Percentiles rank a stretch among this genome's conserved stretches.
Conservation (phyloP, 2,797 vertebrate species). For the Tragopan temminckii region DNA sequence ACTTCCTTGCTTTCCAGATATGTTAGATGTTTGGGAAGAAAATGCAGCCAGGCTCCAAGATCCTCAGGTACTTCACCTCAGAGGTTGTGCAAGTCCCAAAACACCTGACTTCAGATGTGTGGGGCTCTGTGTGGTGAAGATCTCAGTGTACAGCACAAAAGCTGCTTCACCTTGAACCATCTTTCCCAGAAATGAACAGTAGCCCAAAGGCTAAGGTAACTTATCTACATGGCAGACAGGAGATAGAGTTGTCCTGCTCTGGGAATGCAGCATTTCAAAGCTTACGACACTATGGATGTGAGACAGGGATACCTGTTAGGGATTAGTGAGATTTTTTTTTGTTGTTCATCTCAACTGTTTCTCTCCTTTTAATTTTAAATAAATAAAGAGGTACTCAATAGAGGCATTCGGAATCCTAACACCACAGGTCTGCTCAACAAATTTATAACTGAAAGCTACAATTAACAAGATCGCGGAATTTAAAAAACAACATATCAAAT, state of each 20-base stretch:
- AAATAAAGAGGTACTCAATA: background rate
- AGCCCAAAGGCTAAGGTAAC: background rate
- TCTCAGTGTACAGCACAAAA: background rate
- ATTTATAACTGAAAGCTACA: background rate
- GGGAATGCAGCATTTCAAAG: background rate
- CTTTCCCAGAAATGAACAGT: background rate
- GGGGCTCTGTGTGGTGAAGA: background rate
- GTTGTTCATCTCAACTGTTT: background rate
- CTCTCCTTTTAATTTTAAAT: background rate
- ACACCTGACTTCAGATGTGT: background rate
- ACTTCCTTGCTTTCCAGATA: background rate
- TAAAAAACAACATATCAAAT: background rate
- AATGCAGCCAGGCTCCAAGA: background rate
- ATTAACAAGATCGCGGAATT: background rate
- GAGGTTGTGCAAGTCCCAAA: background rate
- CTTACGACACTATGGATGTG: background rate
- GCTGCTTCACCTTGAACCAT: background rate
- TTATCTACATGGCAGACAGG: background rate
- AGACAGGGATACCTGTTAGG: rapidly evolving
- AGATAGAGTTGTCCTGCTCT: background rate
- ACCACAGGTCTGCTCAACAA: background rate
- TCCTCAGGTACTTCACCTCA: background rate
- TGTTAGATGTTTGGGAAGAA: background rate
- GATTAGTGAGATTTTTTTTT: background rate
- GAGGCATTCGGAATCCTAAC: background rate